phyloP scores from a whole-genome alignment of 1,140 invertebrate species.

The Tyrophagus putrescentiae region DNA sequence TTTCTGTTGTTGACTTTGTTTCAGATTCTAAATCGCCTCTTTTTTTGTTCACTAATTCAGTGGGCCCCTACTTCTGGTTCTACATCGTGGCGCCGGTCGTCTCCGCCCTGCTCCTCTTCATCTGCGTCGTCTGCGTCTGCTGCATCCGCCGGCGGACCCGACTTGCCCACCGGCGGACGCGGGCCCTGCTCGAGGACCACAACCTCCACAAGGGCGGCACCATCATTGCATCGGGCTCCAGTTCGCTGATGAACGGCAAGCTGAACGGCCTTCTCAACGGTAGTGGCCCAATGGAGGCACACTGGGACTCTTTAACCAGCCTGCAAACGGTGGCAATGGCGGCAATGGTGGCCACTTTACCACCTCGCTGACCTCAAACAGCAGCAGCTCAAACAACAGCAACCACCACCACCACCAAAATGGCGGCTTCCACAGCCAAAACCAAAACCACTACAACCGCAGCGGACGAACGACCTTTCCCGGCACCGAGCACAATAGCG shows the following conservation, averaged over 20 bases:
- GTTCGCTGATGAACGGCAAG: constrained; percentile 13
- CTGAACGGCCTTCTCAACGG: constrained; percentile 9
- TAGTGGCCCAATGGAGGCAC: background rate
- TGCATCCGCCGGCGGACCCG: constrained; percentile 29
- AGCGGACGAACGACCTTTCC: too few relatives aligned
- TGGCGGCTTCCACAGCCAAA: too few relatives aligned
- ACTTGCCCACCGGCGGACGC: constrained; percentile 10
- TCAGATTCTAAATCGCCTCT: constrained; percentile 1
- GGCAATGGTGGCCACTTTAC: too few relatives aligned
- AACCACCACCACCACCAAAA: background rate
- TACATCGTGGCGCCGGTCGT: constrained; percentile 42
- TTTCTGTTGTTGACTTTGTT: too few relatives aligned
- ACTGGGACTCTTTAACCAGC: background rate
- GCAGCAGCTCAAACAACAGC: constrained; percentile 10
- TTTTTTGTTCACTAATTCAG: too few relatives aligned
- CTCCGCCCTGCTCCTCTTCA: constrained; percentile 38
- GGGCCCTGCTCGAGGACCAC: constrained; percentile 6
- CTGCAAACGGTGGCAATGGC: background rate
- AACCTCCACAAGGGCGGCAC: background rate
- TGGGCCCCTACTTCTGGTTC: constrained; percentile 36
- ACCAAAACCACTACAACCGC: too few relatives aligned
- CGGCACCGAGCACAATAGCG: too few relatives aligned
- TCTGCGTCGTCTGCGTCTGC: constrained; percentile 37
- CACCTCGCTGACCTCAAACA: constrained; percentile 2
- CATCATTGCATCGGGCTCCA: constrained; percentile 1